Percentiles rank a stretch among this genome's conserved stretches.
Evolutionary conservation across 2,113 vertebrate species (phyloP).

Genomic region (Genyomyrus donnyi): DNA sequence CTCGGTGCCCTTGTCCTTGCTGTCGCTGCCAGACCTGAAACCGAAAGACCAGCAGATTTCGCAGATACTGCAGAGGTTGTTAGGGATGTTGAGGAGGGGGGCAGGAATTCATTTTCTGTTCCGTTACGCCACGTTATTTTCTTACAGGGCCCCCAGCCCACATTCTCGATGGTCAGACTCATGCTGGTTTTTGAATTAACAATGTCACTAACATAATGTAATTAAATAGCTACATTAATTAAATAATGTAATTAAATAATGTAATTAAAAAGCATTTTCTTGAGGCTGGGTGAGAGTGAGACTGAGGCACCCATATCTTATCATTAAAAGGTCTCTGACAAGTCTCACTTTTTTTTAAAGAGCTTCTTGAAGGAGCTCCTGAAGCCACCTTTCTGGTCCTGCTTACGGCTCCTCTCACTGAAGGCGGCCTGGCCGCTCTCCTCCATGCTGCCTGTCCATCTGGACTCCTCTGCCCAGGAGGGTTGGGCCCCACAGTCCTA

Average conservation of each 20-base stretch:
- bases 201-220: background rate
- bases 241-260: background rate
- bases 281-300: background rate
- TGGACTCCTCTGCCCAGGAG: slow-evolving; percentile 57
- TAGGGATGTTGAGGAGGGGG: background rate
- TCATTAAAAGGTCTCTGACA: background rate
- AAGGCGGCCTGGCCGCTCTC: slow-evolving; percentile 77
- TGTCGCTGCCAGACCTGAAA: slow-evolving; percentile 70
- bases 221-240: background rate
- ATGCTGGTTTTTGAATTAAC: background rate
- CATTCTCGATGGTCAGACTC: background rate
- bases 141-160: background rate
- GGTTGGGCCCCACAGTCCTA: slow-evolving; percentile 50
- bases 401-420: slow-evolving; percentile 82
- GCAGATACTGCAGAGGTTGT: background rate
- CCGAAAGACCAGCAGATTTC: slow-evolving; percentile 12
- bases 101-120: background rate
- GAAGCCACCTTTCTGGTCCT: slow-evolving; percentile 89
- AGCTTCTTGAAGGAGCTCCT: slow-evolving; percentile 96
- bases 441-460: slow-evolving; percentile 69
- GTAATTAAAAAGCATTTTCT: background rate
- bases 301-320: background rate
- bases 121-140: background rate
- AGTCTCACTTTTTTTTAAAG: slow-evolving; percentile 94
- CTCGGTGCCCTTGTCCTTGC: slow-evolving; percentile 69